phyloP scores from a whole-genome alignment of 2,797 vertebrate species.

The Amblyraja radiata region DNA sequence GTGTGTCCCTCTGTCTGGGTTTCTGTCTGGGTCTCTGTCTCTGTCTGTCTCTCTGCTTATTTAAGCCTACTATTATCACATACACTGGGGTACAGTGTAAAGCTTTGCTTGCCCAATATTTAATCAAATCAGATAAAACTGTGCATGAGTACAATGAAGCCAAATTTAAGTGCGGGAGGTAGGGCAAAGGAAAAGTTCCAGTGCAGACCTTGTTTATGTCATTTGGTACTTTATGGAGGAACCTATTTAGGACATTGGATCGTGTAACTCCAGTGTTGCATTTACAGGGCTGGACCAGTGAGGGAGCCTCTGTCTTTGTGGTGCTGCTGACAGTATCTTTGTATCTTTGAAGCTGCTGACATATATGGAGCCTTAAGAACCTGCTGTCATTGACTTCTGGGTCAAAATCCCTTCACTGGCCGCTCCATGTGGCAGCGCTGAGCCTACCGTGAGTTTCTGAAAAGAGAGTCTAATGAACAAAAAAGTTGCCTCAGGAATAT shows the following conservation, averaged over 20 bases:
- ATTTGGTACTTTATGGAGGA: no score
- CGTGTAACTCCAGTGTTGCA: not conserved
- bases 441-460: not conserved
- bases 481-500: not conserved
- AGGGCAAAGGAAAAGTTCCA: no score
- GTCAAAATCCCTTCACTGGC: not conserved
- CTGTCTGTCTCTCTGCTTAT: not conserved
- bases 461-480: not conserved
- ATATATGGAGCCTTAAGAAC: not conserved
- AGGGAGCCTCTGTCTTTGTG: not conserved
- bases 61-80: no score
- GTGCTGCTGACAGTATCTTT: not conserved
- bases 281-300: not conserved
- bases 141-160: no score
- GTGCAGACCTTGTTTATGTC: no score
- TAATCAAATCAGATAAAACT: no score
- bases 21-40: no score
- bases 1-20: not conserved
- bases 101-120: no score
- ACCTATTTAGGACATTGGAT: not conserved
- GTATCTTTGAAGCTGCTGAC: not conserved
- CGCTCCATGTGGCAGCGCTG: not conserved
- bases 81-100: no score
- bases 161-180: no score
- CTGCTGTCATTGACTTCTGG: not conserved